Percentiles rank a stretch among this genome's conserved stretches.
phyloP scores from a whole-genome alignment of 2,113 vertebrate genomes.

The Lates calcarifer region DNA sequence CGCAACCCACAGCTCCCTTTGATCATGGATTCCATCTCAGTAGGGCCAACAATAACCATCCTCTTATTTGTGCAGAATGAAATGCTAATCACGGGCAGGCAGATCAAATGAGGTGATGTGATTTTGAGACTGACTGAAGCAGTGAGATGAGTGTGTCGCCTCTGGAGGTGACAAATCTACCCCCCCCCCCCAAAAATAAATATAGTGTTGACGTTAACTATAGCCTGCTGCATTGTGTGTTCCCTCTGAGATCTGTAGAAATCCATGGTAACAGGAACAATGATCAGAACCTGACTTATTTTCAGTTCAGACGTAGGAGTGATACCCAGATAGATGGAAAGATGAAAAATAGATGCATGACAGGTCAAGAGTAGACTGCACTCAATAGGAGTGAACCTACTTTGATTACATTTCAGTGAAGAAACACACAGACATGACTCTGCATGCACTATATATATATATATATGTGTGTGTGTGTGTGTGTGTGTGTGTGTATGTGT shows the following conservation, averaged over 20 bases:
- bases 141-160: conserved; percentile 1
- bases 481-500: background rate
- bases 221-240: conserved; percentile 43
- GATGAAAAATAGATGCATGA: background rate
- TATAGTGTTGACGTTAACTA: conserved; percentile 38
- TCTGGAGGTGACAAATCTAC: conserved; percentile 45
- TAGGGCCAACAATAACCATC: conserved; percentile 36
- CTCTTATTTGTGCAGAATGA: conserved; percentile 40
- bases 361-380: background rate
- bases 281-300: conserved; percentile 46
- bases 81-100: conserved; percentile 43
- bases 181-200: conserved; percentile 46
- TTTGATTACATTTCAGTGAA: conserved; percentile 2
- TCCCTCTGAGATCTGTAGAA: conserved; percentile 46
- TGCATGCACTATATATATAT: background rate
- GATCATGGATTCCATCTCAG: conserved; percentile 52
- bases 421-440: background rate
- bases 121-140: conserved; percentile 26
- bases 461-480: no score
- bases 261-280: conserved; percentile 59
- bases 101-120: conserved; percentile 45
- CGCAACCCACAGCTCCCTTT: conserved; percentile 48
- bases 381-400: background rate
- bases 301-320: conserved; percentile 41
- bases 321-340: conserved; percentile 25